Evolutionary conservation across 2,797 vertebrate genomes (phyloP).

Genomic region (Anguilla marmorata): DNA sequence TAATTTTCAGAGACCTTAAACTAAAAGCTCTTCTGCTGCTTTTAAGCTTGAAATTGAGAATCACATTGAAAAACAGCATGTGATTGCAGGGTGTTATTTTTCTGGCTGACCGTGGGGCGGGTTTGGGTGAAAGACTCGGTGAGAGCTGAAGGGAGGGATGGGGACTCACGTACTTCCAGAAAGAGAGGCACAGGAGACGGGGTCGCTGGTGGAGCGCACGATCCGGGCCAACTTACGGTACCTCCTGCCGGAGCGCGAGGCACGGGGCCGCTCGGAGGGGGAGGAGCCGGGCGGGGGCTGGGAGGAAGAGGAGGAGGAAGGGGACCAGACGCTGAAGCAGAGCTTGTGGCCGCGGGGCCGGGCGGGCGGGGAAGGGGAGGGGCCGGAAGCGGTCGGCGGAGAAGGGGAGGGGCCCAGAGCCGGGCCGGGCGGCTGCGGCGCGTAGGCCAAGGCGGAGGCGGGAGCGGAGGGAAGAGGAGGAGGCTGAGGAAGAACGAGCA

Average conservation of each 20-base stretch:
- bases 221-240: constrained; percentile 76
- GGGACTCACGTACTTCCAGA: constrained; percentile 73
- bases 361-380: constrained; percentile 63
- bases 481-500: constrained; percentile 68
- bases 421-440: constrained; percentile 48
- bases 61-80: not conserved
- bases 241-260: constrained; percentile 58
- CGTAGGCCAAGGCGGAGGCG: constrained; percentile 63
- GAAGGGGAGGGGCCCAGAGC: constrained; percentile 64
- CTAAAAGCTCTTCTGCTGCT: not conserved
- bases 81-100: not conserved
- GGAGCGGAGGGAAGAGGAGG: constrained; percentile 63
- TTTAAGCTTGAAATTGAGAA: not conserved
- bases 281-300: constrained; percentile 67
- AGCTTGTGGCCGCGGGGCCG: constrained; percentile 73
- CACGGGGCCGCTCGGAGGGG: constrained; percentile 56
- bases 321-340: constrained; percentile 81
- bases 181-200: constrained; percentile 76
- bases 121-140: not conserved
- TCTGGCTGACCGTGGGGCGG: not conserved
- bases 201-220: constrained; percentile 92
- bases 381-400: constrained; percentile 52
- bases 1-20: not conserved
- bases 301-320: constrained; percentile 58
- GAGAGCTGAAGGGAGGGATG: not conserved